Evolutionary conservation across 1,140 invertebrate species (phyloP), one percentile per base, ranked within the genome.

Genomic region (Scaptomyza pallida): DNA sequence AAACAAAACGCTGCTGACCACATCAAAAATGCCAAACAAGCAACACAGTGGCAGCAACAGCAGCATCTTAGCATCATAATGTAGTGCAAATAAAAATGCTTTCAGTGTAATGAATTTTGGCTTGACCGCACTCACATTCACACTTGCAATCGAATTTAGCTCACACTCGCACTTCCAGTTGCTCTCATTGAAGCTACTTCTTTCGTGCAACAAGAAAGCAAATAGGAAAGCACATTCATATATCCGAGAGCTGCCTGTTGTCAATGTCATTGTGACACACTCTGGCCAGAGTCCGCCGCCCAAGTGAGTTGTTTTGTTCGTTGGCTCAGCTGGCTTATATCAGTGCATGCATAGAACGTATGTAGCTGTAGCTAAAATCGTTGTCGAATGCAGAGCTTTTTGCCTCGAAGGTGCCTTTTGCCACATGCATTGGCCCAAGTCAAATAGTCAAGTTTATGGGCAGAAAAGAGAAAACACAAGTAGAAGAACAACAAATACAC

Each of bases 41-140:
- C 23, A 30, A 13, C 3, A 13, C 3, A 30, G 10, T 30, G 6
- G 33, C 33, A 35, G 9, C 33, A 37, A 0, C 26, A 30, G 33
- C 33, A 37, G 33, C 10, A 35, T n/a, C n/a, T 4, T 12, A 56
- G 17, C 12, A 45, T 17, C 15, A 48, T 65, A 52, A 64, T 48
- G 52, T 35, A 6, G 23, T 12, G 17, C 19, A 48, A 70, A 83
- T 83, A 83, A 83, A 79, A 78, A 79, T 68, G 75, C 80, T 85
- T 85, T 85, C 72, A 79, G 41, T 79, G 61, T 78, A 83, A 83
- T 83, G 64, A 76, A 68, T 73, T 73, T 65, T 43, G 44, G 69
- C n/a, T 50, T 72, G 33, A 21, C 64, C 61, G 16, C 40, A 23
- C 21, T 26, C 33, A 51, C 26, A 23, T 15, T n/a, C 51, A 26